A percentile compares a stretch with the other conserved stretches of the same genome.
These are phyloP conservation scores for Chrysolina haemoptera DNA, from an alignment of 2,888 invertebrate genomes.

Conservation along the genomic window DNA sequence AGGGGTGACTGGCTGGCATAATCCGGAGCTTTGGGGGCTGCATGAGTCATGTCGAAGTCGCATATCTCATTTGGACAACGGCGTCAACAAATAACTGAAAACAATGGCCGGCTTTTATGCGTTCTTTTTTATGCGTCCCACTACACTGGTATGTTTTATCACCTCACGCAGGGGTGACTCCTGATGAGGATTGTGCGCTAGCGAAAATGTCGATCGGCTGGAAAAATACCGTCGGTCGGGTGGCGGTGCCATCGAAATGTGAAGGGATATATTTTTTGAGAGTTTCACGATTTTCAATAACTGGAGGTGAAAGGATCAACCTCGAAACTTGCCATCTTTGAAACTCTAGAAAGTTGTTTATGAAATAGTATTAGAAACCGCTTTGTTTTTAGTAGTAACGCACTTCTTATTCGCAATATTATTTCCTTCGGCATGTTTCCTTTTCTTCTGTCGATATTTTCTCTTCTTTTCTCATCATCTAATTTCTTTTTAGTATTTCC, in stretches of 20 bases:
- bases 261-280: not conserved
- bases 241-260: not conserved
- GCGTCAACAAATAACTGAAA: conserved; percentile 28
- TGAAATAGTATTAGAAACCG: too few relatives aligned
- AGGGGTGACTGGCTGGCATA: conserved; percentile 52
- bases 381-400: too few relatives aligned
- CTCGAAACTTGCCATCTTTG: too few relatives aligned
- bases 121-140: conserved; percentile 36
- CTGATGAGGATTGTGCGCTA: conserved; percentile 33
- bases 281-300: not conserved
- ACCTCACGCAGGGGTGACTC: conserved; percentile 34
- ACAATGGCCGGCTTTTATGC: conserved; percentile 32
- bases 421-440: too few relatives aligned
- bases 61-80: conserved; percentile 20
- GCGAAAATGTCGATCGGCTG: not conserved
- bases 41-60: conserved; percentile 31
- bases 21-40: conserved; percentile 48
- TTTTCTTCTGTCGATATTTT: too few relatives aligned
- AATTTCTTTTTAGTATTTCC: too few relatives aligned
- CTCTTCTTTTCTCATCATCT: too few relatives aligned
- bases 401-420: too few relatives aligned
- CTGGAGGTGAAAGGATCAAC: not conserved
- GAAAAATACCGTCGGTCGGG: not conserved
- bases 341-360: too few relatives aligned
- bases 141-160: conserved; percentile 40